Evolutionary conservation across 2,797 vertebrate species (phyloP).

Genomic region (Hylomyscus alleni): DNA sequence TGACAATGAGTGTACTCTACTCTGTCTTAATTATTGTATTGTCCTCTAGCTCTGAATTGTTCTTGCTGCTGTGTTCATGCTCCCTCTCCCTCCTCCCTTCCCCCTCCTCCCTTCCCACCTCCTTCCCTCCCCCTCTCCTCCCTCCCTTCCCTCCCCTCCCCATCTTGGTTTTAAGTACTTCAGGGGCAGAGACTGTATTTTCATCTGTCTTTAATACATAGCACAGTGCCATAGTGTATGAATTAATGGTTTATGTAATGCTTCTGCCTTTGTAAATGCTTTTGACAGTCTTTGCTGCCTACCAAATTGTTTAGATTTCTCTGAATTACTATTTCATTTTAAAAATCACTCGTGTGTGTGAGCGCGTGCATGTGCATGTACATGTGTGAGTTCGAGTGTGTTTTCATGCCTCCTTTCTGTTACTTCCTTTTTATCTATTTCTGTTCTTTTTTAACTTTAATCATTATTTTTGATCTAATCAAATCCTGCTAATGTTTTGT

Average conservation of each 20-base stretch:
- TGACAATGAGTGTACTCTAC: background rate
- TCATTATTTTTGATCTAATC: conserved; percentile 3
- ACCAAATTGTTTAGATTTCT: background rate
- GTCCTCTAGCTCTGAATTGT: background rate
- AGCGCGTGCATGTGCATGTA: too few species aligned
- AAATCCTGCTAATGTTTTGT: background rate
- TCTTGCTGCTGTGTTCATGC: background rate
- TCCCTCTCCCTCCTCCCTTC: fast-evolving
- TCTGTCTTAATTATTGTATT: background rate
- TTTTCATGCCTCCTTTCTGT: background rate
- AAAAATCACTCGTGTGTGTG: background rate
- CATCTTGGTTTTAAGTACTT: background rate
- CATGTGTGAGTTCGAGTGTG: background rate
- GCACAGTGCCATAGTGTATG: background rate
- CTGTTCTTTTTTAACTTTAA: background rate
- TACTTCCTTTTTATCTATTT: background rate
- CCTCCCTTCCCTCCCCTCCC: background rate
- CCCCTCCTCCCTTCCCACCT: too few species aligned
- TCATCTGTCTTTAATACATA: background rate
- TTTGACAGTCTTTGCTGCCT: background rate
- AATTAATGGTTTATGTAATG: background rate
- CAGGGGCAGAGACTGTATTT: background rate
- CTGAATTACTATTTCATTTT: background rate
- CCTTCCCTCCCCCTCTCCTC: background rate
- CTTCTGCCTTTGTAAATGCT: background rate